Percentiles rank a stretch among this genome's conserved stretches.
Evolutionary conservation across 2,888 invertebrate species (phyloP).

Genomic region (Chironomus tentans): DNA sequence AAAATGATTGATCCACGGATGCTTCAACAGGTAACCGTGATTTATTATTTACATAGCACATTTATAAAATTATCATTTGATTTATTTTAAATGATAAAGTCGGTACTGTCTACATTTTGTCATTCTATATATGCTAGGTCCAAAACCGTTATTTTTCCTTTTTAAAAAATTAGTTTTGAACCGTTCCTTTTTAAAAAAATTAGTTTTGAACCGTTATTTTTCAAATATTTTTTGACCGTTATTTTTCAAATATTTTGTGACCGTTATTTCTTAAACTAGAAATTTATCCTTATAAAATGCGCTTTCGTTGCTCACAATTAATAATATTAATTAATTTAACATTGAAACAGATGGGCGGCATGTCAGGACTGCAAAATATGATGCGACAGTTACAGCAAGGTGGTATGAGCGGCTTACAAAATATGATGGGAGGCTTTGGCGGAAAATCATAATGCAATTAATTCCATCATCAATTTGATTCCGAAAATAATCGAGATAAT

Average conservation of each 20-base stretch:
- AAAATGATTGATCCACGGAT: constrained; percentile 99
- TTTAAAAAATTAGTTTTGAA: not conserved
- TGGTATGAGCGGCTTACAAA: constrained; percentile 51
- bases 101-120: too few species aligned
- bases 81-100: too few species aligned
- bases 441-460: constrained; percentile 33
- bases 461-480: not conserved
- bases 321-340: too few species aligned
- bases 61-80: too few species aligned
- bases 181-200: constrained; percentile 12
- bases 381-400: constrained; percentile 72
- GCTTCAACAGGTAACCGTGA: constrained; percentile 63
- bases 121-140: not conserved
- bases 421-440: constrained; percentile 46
- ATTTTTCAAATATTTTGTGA: not conserved
- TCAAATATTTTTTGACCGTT: too few species aligned
- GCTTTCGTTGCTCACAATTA: too few species aligned
- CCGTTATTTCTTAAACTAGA: too few species aligned
- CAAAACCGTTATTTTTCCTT: too few species aligned
- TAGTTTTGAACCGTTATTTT: not conserved
- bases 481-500: not conserved
- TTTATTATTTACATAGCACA: constrained; percentile 46
- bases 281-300: too few species aligned
- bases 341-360: constrained; percentile 67
- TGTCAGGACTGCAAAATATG: constrained; percentile 93